Evolutionary conservation across 1,140 invertebrate species (phyloP).

Genomic region (Zaprionus africanus): DNA sequence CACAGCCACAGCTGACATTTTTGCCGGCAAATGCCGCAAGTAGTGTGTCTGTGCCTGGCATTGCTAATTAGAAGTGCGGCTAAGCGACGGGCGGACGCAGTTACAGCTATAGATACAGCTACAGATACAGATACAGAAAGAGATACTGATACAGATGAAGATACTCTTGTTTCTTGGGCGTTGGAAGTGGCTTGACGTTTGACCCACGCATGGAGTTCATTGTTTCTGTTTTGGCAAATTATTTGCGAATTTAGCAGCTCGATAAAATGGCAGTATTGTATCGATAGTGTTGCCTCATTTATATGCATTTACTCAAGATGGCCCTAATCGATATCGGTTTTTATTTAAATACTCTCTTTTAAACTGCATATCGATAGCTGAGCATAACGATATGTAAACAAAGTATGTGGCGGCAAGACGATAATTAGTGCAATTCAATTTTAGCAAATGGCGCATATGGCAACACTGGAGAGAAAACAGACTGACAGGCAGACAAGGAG

Average conservation of each 20-base stretch:
- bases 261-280: slow-evolving; percentile 27
- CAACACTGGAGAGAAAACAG: neutral
- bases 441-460: slow-evolving; percentile 1
- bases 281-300: neutral
- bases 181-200: slow-evolving; percentile 37
- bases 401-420: neutral
- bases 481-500: neutral
- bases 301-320: too few species aligned
- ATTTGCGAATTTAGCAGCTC: slow-evolving; percentile 68
- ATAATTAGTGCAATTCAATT: slow-evolving; percentile 3
- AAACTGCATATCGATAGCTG: neutral
- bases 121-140: slow-evolving; percentile 30
- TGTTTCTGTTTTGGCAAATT: slow-evolving; percentile 64
- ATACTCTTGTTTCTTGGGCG: slow-evolving; percentile 48
- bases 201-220: slow-evolving; percentile 58
- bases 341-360: neutral
- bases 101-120: slow-evolving; percentile 16
- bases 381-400: neutral
- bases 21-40: slow-evolving; percentile 75
- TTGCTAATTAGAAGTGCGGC: slow-evolving; percentile 73
- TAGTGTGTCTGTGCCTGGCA: slow-evolving; percentile 67
- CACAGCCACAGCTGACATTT: slow-evolving; percentile 75
- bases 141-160: slow-evolving; percentile 18
- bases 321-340: neutral
- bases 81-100: slow-evolving; percentile 39